Conservation (phyloP, 2,888 invertebrate species). For the Callimorpha dominula region DNA sequence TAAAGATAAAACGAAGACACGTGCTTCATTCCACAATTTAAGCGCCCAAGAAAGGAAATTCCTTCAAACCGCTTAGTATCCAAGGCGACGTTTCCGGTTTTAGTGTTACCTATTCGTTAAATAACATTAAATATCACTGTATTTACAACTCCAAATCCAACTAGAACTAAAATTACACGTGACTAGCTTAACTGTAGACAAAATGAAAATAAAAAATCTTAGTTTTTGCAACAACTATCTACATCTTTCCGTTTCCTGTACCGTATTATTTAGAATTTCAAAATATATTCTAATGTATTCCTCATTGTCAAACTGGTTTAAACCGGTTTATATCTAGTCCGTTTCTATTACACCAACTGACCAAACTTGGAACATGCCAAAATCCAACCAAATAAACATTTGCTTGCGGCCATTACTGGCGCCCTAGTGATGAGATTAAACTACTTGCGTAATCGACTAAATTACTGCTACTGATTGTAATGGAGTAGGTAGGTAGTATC, state of each 20-base stretch:
- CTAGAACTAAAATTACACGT: background rate
- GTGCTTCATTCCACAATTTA: too few relatives aligned
- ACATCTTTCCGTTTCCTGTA: background rate
- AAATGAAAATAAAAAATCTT: background rate
- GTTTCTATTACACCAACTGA: slow-evolving; percentile 17
- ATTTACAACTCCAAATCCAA: too few relatives aligned
- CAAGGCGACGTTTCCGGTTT: too few relatives aligned
- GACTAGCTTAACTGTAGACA: background rate
- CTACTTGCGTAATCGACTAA: slow-evolving; percentile 7
- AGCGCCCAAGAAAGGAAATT: too few relatives aligned
- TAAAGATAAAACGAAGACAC: too few relatives aligned
- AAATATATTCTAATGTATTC: slow-evolving; percentile 16
- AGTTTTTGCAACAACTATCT: background rate
- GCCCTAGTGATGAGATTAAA: slow-evolving; percentile 23
- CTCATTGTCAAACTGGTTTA: slow-evolving; percentile 9
- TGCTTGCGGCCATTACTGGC: background rate
- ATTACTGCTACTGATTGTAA: slow-evolving; percentile 17
- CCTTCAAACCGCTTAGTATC: too few relatives aligned
- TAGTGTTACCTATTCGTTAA: too few relatives aligned
- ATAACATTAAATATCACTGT: background rate
- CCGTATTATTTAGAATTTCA: background rate
- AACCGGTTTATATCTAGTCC: slow-evolving; percentile 22
- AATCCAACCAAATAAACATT: slow-evolving; percentile 3
- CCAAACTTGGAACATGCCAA: slow-evolving; percentile 22
- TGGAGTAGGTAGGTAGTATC: background rate